Conservation (phyloP, 2,888 invertebrate genomes). For the Cerastoderma edule region DNA sequence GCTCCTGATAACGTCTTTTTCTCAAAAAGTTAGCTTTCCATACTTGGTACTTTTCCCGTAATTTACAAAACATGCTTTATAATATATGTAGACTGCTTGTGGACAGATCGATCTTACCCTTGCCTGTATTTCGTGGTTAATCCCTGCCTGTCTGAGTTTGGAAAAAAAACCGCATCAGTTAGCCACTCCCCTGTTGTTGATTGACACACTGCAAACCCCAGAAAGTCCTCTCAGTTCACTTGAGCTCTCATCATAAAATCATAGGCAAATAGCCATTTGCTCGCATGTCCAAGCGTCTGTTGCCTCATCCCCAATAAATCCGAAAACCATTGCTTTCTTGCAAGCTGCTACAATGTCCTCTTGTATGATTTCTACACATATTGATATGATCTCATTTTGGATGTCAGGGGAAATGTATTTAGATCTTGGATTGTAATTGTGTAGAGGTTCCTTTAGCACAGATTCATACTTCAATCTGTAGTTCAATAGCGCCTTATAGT, state of each 20-base stretch:
- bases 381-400: not conserved
- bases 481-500: not conserved
- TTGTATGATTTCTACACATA: not conserved
- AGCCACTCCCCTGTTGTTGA: conserved; percentile 24
- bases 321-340: not conserved
- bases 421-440: not conserved
- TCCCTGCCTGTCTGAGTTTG: too few relatives aligned
- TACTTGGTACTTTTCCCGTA: too few relatives aligned
- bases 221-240: conserved; percentile 29
- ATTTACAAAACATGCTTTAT: too few relatives aligned
- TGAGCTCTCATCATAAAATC: not conserved
- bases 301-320: conserved; percentile 3
- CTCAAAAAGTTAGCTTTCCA: too few relatives aligned
- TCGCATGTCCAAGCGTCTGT: not conserved
- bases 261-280: not conserved
- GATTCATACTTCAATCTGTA: not conserved
- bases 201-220: conserved; percentile 27
- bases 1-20: too few relatives aligned
- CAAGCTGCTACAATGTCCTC: not conserved
- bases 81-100: conserved; percentile 44
- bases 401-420: not conserved
- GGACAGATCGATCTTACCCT: conserved; percentile 33
- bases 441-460: not conserved
- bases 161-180: conserved; percentile 20
- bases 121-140: conserved; percentile 47